Evolutionary conservation across 2,888 invertebrate genomes (phyloP), one percentile per base, ranked within the genome.

Genomic region (Papilio elwesi): DNA sequence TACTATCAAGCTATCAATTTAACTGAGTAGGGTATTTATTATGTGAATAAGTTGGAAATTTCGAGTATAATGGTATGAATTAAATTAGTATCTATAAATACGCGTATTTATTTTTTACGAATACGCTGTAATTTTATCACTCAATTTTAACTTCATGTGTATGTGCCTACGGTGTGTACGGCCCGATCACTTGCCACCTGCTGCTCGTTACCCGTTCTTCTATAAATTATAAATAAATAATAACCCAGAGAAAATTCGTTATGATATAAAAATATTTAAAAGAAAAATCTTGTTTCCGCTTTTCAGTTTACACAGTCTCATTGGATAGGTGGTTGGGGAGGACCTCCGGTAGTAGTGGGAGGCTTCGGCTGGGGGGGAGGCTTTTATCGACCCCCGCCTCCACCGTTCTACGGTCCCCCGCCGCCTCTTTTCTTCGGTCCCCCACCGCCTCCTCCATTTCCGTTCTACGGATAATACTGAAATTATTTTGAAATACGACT

Each of bases 261-360:
- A 6, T 43, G 13, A 15, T 13, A 13, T 43, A 64, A 64, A 48
- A 64, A 49, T 49, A 15, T 64, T 64, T 62, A 43, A 62, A 62
- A n/a, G 38, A 38, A 38, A 48, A 53, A 53, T 16, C 36, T 26
- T 63, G 66, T 43, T 78, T 67, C 52, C 26, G 55, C 26, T 67
- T 79, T 83, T 26, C 84, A 87, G 87, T 57, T 71, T 1, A 76
- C 77, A 4, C 74, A 74, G 48, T 76, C 78, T 5, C 84, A 84
- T 26, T 87, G 83, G 82, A 78, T 81, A 3, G 85, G 85, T 0
- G 84, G 84, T 8, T 83, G 75, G 74, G 78, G 74, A 13, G 48
- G 70, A 26, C 12, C 65, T 48, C 68, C 68, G 47, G n/a, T 73
- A 12, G 13, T 51, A 36, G 73, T 36, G 57, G 73, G 73, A 13